Evolutionary conservation across 2,113 vertebrate genomes (phyloP).

Genomic region (Psammodynastes pulverulentus): DNA sequence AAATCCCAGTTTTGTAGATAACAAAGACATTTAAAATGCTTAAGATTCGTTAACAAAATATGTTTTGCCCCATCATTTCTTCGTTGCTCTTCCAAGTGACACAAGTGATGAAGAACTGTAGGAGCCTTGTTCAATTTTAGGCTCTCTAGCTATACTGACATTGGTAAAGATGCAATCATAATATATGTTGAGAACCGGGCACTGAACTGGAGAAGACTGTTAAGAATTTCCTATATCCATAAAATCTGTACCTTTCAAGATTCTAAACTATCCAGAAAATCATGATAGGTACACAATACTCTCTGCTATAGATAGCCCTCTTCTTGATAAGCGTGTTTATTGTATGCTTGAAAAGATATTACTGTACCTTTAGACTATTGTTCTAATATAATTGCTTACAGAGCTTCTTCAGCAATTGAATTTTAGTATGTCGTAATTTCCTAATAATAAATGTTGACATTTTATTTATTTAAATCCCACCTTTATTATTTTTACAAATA

Average conservation of each 20-base stretch:
- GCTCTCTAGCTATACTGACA: background rate
- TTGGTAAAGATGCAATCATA: background rate
- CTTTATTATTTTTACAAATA: background rate
- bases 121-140: background rate
- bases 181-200: background rate
- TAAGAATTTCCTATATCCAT: background rate
- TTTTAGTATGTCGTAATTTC: background rate
- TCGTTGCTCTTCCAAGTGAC: background rate
- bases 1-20: background rate
- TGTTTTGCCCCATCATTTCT: background rate
- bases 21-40: background rate
- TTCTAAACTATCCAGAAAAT: background rate
- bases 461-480: background rate
- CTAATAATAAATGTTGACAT: background rate
- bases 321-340: background rate
- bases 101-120: background rate
- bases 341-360: background rate
- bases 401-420: background rate
- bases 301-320: background rate
- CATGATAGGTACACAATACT: background rate
- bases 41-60: background rate
- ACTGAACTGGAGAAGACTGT: background rate
- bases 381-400: background rate
- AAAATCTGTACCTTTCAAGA: background rate
- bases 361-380: background rate